phyloP scores from a whole-genome alignment of 2,797 vertebrate genomes.

The Sciurus carolinensis region DNA sequence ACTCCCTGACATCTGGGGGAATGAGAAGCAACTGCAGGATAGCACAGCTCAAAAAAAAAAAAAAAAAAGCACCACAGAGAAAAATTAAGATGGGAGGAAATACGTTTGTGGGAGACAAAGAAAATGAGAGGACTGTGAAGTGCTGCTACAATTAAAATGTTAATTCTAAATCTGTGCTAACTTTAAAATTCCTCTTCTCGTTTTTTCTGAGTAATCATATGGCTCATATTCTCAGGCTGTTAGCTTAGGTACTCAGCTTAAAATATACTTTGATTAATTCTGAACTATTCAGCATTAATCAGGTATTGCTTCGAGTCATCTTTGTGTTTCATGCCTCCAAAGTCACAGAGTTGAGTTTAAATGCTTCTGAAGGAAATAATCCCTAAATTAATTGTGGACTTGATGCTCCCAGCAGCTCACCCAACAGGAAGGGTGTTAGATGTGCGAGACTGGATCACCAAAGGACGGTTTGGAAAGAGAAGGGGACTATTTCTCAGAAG shows the following conservation, averaged over 20 bases:
- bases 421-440: background rate
- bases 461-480: slow-evolving; percentile 7
- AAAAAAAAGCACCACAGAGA: slow-evolving; percentile 1
- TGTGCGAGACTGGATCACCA: background rate
- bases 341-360: slow-evolving; percentile 52
- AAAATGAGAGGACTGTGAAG: slow-evolving; percentile 65
- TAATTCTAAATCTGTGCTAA: slow-evolving; percentile 77
- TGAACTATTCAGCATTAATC: slow-evolving; percentile 76
- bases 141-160: slow-evolving; percentile 70
- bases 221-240: slow-evolving; percentile 65
- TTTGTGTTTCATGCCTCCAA: slow-evolving; percentile 45
- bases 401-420: background rate
- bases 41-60: slow-evolving; percentile 68
- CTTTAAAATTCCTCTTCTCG: slow-evolving; percentile 27
- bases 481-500: background rate
- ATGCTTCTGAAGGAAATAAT: slow-evolving; percentile 42
- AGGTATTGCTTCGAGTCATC: slow-evolving; percentile 58
- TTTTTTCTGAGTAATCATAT: slow-evolving; percentile 56
- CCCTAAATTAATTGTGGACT: background rate
- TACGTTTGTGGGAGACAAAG: slow-evolving; percentile 68
- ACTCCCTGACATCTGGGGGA: background rate
- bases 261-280: slow-evolving; percentile 79
- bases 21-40: background rate
- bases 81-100: slow-evolving; percentile 40
- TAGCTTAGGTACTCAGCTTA: slow-evolving; percentile 69